Evolutionary conservation across 1,140 invertebrate species (phyloP), one percentile per base, ranked within the genome.

Genomic region (Wasmannia auropunctata): DNA sequence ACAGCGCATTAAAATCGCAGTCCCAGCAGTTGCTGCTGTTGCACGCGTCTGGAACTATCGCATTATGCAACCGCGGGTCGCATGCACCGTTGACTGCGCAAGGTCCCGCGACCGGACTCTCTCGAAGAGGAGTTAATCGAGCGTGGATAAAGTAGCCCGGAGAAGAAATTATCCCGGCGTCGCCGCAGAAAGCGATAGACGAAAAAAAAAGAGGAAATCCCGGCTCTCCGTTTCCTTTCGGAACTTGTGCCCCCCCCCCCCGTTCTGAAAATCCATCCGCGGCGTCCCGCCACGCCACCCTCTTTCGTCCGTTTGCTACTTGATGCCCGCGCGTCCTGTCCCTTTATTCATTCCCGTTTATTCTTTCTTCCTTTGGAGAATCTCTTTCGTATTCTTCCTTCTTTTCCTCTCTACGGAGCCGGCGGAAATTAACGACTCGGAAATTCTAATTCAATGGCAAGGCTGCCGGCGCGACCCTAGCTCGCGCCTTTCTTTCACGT

Each of bases 371-470:
- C 22, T 25, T 81, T 37, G 37, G 72, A 65, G 40, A 49, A 37
- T 70, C 14, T 28, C 60, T n/a, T 22, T 54, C 56, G 28, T 22
- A 5, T n/a, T n/a, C 31, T 25, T 49, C n/a, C 31, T 54, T 80
- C 72, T 10, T 60, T 46, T 31, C 25, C 60, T 31, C 1, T 22
- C 40, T 46, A 56, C 37, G 80, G 56, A 87, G 81, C 88, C 86
- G 72, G 56, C 85, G 58, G 76, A 90, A 90, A 90, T 90, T 90
- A 90, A 90, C 89, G 89, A 90, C 81, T 90, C 83, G 89, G 89
- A 90, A 90, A 90, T 90, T 90, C 88, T 90, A 90, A 90, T 90
- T 90, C 89, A 90, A 90, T 90, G 89, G 89, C 89, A 90, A 90
- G 88, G 89, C 88, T 90, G 86, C 62, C 74, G 40, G 77, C 25